A percentile compares a stretch with the other conserved stretches of the same genome.
phyloP scores from a whole-genome alignment of 2,888 invertebrate species.

The Leuctra nigra region DNA sequence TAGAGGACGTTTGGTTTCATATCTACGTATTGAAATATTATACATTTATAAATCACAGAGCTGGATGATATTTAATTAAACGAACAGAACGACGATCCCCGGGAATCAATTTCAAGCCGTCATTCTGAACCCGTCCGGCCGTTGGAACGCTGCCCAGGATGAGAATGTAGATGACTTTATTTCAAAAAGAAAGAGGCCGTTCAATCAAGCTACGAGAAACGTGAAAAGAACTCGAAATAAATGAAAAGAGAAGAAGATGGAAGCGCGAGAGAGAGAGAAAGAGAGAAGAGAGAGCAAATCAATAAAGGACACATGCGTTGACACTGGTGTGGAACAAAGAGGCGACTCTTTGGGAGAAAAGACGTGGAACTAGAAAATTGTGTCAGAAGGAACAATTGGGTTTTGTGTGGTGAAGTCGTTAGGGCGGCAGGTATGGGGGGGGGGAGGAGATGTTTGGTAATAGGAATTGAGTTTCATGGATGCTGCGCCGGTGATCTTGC shows the following conservation, averaged over 20 bases:
- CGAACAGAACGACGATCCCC: not conserved
- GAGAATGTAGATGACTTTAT: slow-evolving; percentile 13
- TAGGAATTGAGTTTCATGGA: too few relatives aligned
- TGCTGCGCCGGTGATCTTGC: too few relatives aligned
- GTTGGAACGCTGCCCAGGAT: slow-evolving; percentile 1
- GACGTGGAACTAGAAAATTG: too few relatives aligned
- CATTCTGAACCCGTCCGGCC: not conserved
- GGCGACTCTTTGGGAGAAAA: not conserved
- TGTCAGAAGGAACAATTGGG: too few relatives aligned
- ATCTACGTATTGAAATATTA: too few relatives aligned
- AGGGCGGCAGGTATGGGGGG: too few relatives aligned
- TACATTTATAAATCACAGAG: slow-evolving; percentile 9
- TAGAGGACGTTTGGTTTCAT: too few relatives aligned
- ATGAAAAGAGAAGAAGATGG: not conserved
- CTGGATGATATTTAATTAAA: slow-evolving; percentile 1
- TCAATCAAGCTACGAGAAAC: not conserved
- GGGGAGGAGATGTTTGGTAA: too few relatives aligned
- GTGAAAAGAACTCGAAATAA: not conserved
- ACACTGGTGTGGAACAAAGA: too few relatives aligned
- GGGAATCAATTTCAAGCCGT: slow-evolving; percentile 5
- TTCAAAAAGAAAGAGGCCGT: not conserved
- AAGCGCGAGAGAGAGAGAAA: not conserved
- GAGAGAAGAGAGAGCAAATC: slow-evolving; percentile 6
- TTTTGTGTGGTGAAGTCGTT: too few relatives aligned
- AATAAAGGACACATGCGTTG: not conserved